These are phyloP conservation scores for Caenorhabditis remanei DNA, from an alignment of 1,140 invertebrate species.

Conservation along the genomic window DNA sequence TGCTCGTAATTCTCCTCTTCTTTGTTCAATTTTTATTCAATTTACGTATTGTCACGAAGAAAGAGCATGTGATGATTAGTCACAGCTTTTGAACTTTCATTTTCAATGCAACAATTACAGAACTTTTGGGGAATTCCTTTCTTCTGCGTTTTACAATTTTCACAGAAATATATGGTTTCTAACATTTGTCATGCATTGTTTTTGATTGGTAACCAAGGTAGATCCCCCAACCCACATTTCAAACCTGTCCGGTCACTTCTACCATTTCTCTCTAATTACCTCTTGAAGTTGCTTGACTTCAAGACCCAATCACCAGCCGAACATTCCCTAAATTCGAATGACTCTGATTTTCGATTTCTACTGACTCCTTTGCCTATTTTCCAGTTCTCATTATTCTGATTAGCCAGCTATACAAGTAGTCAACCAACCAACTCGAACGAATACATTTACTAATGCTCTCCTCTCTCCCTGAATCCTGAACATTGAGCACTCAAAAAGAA, in stretches of 20 bases:
- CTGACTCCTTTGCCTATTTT: neutral
- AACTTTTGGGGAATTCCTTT: neutral
- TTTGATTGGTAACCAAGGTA: no score
- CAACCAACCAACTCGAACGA: conserved; percentile 5
- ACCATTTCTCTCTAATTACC: no score
- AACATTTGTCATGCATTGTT: no score
- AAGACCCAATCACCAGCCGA: no score
- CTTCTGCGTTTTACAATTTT: no score
- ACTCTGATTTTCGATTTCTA: neutral
- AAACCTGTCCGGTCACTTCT: no score
- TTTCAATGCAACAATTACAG: neutral
- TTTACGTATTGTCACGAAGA: neutral
- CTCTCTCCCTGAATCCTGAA: neutral
- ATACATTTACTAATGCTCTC: neutral
- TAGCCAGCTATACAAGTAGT: neutral
- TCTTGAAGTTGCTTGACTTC: no score
- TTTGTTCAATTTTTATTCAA: conserved; percentile 40
- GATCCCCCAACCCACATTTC: no score
- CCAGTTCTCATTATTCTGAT: conserved; percentile 12
- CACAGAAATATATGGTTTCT: neutral
- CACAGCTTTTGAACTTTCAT: conserved; percentile 5
- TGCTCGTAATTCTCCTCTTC: neutral
- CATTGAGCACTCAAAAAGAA: conserved; percentile 47
- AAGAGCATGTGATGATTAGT: conserved; percentile 6
- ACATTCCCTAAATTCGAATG: no score